A percentile compares a stretch with the other conserved stretches of the same genome.
phyloP scores from a whole-genome alignment of 2,797 vertebrate species.

The Chaenodraco wilsoni region DNA sequence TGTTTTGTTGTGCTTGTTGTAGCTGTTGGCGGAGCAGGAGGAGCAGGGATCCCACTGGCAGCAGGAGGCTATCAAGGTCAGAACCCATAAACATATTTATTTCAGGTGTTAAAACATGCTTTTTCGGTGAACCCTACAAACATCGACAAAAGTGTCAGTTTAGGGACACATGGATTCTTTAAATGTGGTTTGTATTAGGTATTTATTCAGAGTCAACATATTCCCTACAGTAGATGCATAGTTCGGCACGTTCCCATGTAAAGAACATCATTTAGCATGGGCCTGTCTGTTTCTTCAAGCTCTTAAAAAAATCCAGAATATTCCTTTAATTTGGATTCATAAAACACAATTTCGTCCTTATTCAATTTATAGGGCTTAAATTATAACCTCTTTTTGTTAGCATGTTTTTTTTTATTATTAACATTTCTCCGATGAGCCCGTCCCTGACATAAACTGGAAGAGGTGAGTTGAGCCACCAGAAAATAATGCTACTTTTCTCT shows the following conservation, averaged over 20 bases:
- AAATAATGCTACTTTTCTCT: conserved; percentile 58
- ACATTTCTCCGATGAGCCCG: not conserved
- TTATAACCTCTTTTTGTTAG: no score
- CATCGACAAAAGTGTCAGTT: not conserved
- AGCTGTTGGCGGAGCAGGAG: conserved; percentile 63
- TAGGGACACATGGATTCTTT: no score
- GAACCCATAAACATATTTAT: not conserved
- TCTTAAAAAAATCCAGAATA: no score
- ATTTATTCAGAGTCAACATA: no score
- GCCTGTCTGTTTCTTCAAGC: no score
- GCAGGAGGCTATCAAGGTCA: conserved; percentile 74
- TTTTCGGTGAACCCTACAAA: not conserved
- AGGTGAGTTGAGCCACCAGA: conserved; percentile 3
- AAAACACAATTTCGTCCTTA: not conserved
- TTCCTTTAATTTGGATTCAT: not conserved
- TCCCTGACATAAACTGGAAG: conserved; percentile 6
- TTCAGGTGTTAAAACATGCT: not conserved
- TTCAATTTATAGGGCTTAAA: no score
- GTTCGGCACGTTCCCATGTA: no score
- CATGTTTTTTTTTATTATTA: not conserved
- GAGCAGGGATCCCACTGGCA: conserved; percentile 73
- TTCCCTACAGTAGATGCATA: no score
- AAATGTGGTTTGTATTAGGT: no score
- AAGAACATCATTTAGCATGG: no score
- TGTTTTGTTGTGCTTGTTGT: conserved; percentile 33